A percentile compares a stretch with the other conserved stretches of the same genome.
Evolutionary conservation across 1,140 invertebrate genomes (phyloP).

Genomic region (Achatina immaculata): DNA sequence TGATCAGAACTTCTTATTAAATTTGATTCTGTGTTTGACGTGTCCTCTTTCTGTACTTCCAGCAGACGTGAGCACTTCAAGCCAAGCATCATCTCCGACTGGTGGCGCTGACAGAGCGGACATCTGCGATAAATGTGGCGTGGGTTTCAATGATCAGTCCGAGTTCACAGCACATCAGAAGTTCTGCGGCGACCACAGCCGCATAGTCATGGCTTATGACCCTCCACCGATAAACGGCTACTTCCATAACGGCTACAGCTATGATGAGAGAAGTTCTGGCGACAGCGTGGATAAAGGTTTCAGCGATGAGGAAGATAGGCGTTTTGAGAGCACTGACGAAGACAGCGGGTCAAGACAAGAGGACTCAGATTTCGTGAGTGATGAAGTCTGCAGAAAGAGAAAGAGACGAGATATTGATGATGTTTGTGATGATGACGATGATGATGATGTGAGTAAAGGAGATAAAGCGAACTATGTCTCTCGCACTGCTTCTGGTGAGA

Average conservation of each 20-base stretch:
- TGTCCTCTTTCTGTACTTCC: too few relatives aligned
- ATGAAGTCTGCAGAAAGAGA: not conserved
- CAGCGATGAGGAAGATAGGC: not conserved
- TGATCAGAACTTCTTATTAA: too few relatives aligned
- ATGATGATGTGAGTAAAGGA: not conserved
- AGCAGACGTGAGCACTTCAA: slow-evolving; percentile 6
- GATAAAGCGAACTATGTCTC: not conserved
- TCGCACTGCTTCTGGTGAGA: not conserved
- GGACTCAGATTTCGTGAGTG: not conserved
- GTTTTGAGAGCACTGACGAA: slow-evolving; percentile 14
- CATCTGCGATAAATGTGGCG: slow-evolving; percentile 27
- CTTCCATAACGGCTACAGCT: slow-evolving; percentile 9
- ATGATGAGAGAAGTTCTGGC: not conserved
- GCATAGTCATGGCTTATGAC: slow-evolving; percentile 34
- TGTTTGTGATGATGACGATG: not conserved
- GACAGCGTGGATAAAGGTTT: slow-evolving; percentile 1
- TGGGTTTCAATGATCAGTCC: not conserved
- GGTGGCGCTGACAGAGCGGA: slow-evolving; percentile 1
- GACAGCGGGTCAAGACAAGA: not conserved
- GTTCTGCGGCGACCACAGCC: not conserved
- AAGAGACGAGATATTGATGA: not conserved
- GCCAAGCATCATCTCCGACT: not conserved
- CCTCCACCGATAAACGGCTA: slow-evolving; percentile 1
- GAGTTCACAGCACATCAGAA: not conserved
- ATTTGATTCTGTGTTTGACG: too few relatives aligned